Conservation (phyloP, 2,888 invertebrate genomes). For the Phlogophora meticulosa region DNA sequence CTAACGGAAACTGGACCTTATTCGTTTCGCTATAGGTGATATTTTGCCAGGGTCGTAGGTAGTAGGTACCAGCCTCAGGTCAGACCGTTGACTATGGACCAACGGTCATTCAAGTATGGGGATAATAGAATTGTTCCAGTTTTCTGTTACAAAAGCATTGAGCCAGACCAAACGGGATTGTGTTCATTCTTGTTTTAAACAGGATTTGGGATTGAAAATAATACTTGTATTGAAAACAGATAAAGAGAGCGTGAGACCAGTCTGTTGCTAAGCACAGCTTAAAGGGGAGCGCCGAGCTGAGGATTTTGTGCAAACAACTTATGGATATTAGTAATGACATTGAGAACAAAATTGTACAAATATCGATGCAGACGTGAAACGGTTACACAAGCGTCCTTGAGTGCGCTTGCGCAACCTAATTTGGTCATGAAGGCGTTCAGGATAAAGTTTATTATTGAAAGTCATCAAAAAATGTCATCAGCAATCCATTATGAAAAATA, state of each 20-base stretch:
- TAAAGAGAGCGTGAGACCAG: not conserved
- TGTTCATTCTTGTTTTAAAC: not conserved
- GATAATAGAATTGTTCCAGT: not conserved
- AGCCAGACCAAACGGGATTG: slow-evolving; percentile 6
- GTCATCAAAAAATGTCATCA: not conserved
- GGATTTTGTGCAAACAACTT: too few species aligned
- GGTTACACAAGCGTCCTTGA: too few species aligned
- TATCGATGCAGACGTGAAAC: not conserved
- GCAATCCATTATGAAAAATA: too few species aligned
- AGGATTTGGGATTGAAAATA: not conserved
- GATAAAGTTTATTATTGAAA: not conserved
- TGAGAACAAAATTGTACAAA: not conserved
- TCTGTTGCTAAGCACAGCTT: too few species aligned
- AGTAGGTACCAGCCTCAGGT: not conserved
- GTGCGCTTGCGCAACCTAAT: not conserved
- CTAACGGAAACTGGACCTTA: not conserved
- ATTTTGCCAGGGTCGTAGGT: not conserved
- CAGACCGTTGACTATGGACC: not conserved
- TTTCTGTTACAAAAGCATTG: not conserved
- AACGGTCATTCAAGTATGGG: not conserved
- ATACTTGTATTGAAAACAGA: not conserved
- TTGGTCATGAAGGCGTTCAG: not conserved
- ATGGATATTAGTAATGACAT: not conserved
- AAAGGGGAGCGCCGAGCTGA: too few species aligned
- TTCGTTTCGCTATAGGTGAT: rapidly evolving